phyloP scores from a whole-genome alignment of 2,113 vertebrate genomes.

The Laterallus jamaicensis region DNA sequence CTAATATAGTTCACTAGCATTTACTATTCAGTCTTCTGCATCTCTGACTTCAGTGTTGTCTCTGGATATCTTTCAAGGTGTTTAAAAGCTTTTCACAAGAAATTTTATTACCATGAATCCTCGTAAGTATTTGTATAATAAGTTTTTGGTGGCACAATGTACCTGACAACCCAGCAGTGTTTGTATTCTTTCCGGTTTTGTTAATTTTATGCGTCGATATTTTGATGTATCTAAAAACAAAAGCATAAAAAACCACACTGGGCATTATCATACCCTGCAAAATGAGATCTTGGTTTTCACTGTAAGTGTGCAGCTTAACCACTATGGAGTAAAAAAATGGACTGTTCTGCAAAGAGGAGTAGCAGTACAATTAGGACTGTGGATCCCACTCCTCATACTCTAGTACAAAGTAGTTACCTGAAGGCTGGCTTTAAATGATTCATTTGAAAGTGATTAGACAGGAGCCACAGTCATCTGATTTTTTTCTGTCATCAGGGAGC shows the following conservation, averaged over 20 bases:
- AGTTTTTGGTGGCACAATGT: not conserved
- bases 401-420: not conserved
- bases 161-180: not conserved
- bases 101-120: not conserved
- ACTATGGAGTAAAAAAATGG: not conserved
- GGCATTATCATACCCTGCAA: not conserved
- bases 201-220: not conserved
- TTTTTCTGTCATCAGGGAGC: not conserved
- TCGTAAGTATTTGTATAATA: not conserved
- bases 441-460: not conserved
- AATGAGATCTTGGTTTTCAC: not conserved
- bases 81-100: not conserved
- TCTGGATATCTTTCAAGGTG: not conserved
- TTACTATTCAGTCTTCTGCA: not conserved
- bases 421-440: not conserved
- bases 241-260: not conserved
- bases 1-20: not conserved
- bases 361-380: not conserved
- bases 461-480: accelerated
- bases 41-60: not conserved
- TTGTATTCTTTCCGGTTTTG: not conserved
- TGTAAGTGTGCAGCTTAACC: not conserved
- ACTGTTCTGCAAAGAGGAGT: not conserved
- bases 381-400: not conserved
- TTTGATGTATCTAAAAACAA: not conserved